A percentile compares a stretch with the other conserved stretches of the same genome.
Evolutionary conservation across 2,797 vertebrate species (phyloP).

Genomic region (Cyprinodon diabolis): DNA sequence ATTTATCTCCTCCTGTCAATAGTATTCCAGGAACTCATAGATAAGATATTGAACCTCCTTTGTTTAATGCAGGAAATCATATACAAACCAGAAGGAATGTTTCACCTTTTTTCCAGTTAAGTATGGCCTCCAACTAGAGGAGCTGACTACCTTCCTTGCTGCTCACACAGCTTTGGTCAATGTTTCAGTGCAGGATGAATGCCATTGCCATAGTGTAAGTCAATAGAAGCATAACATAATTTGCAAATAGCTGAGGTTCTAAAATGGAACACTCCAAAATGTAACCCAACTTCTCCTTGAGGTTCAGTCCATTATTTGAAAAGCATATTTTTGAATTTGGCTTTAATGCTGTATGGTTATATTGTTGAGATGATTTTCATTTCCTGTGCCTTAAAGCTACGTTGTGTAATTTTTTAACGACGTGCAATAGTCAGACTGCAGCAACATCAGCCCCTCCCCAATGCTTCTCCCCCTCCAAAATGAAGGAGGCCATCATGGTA

Average conservation of each 20-base stretch:
- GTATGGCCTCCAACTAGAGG: not conserved
- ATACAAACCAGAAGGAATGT: not conserved
- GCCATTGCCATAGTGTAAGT: not conserved
- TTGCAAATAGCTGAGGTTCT: not conserved
- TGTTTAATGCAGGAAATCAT: not conserved
- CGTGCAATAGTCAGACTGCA: no score
- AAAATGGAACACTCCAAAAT: not conserved
- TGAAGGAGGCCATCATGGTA: no score
- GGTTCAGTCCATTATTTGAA: not conserved
- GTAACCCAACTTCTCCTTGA: not conserved
- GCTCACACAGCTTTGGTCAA: not conserved
- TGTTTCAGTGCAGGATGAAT: not conserved
- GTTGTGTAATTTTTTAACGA: no score
- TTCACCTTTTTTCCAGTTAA: not conserved
- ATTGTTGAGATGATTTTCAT: no score
- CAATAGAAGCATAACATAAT: not conserved
- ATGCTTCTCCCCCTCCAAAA: no score
- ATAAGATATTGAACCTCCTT: not conserved
- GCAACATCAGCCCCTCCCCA: no score
- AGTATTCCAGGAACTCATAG: not conserved
- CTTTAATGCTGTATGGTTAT: not conserved
- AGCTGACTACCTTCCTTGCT: not conserved
- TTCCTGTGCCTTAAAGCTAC: no score
- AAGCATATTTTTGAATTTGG: not conserved
- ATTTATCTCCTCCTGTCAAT: not conserved